Evolutionary conservation across 2,888 invertebrate genomes (phyloP).

Genomic region (Ellobium chinense): DNA sequence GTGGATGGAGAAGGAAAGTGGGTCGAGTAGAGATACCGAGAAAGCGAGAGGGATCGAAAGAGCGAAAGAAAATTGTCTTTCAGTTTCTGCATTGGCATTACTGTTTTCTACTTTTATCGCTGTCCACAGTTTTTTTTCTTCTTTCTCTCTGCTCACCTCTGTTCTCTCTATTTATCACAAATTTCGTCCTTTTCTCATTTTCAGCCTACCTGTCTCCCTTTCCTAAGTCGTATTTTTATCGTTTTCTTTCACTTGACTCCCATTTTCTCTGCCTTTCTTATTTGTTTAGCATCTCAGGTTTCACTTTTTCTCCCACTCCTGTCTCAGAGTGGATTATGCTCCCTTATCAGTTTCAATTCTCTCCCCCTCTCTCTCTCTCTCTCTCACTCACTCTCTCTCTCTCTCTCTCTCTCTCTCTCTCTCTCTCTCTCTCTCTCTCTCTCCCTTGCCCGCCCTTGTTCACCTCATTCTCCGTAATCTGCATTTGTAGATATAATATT

Average conservation of each 20-base stretch:
- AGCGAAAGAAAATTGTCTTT: too few relatives aligned
- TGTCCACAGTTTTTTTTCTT: background rate
- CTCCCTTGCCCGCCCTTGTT: background rate
- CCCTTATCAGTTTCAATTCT: background rate
- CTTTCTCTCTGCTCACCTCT: slow-evolving; percentile 24
- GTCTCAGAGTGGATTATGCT: background rate
- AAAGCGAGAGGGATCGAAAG: too few relatives aligned
- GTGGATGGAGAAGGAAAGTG: too few relatives aligned
- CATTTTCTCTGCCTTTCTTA: background rate
- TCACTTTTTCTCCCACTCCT: background rate
- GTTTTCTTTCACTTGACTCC: slow-evolving; percentile 7
- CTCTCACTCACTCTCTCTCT: background rate
- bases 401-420: slow-evolving; percentile 12
- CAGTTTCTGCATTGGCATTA: too few relatives aligned
- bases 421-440: slow-evolving; percentile 9
- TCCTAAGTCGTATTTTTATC: background rate
- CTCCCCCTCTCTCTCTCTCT: slow-evolving; percentile 9
- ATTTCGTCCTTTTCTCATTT: slow-evolving; percentile 8
- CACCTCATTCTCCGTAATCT: background rate
- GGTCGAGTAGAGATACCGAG: too few relatives aligned
- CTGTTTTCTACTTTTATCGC: background rate
- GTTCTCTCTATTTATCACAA: slow-evolving; percentile 27
- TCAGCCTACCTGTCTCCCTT: background rate
- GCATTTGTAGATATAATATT: too few relatives aligned
- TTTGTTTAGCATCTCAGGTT: too few relatives aligned